Percentiles rank a stretch among this genome's conserved stretches.
Evolutionary conservation across 2,113 vertebrate species (phyloP).

Genomic region (Rhadina sibilatrix): DNA sequence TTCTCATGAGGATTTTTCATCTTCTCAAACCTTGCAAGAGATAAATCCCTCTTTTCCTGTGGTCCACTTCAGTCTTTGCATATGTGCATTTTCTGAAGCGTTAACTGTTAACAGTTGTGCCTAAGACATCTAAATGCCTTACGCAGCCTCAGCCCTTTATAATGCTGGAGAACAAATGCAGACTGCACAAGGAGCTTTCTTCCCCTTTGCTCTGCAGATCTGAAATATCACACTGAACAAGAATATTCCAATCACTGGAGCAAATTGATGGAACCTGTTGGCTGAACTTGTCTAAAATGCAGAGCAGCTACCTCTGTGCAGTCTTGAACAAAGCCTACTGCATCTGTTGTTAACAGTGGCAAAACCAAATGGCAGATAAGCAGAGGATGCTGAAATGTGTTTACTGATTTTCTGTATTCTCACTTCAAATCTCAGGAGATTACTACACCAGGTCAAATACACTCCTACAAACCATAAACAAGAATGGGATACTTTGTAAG

Average conservation of each 20-base stretch:
- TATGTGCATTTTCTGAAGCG: background rate
- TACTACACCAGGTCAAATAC: background rate
- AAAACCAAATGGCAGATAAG: background rate
- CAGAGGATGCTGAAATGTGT: background rate
- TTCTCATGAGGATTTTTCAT: constrained; percentile 36
- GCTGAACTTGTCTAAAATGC: background rate
- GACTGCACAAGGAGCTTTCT: constrained; percentile 12
- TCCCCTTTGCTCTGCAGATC: background rate
- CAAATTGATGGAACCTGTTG: background rate
- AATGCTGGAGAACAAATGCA: background rate
- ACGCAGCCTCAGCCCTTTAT: background rate
- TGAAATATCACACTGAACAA: background rate
- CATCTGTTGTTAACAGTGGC: background rate
- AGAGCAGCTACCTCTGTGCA: background rate
- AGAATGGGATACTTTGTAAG: background rate
- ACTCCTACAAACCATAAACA: background rate
- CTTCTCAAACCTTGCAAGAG: constrained; percentile 9
- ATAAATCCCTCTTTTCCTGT: constrained; percentile 49
- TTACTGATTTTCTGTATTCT: background rate
- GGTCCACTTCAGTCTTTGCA: constrained; percentile 21
- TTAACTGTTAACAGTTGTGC: constrained; percentile 53
- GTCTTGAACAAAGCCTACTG: background rate
- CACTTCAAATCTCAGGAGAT: background rate
- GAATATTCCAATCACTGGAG: background rate
- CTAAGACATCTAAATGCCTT: constrained; percentile 21